Conservation (phyloP, 2,797 vertebrate genomes). For the Sebastes steindachneri region DNA sequence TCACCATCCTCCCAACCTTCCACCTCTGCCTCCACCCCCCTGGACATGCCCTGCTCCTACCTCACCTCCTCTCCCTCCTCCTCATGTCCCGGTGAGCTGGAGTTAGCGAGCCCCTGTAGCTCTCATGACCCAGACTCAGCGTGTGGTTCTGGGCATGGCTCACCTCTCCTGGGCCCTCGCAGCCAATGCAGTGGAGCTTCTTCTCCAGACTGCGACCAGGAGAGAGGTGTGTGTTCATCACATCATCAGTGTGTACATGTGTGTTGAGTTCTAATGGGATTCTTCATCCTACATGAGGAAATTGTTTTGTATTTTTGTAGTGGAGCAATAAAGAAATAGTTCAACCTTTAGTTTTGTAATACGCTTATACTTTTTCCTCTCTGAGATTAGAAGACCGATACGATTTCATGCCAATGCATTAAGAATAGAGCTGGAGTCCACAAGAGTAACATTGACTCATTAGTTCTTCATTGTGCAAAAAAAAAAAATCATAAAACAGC, state of each 20-base stretch:
- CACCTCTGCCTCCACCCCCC: constrained; percentile 67
- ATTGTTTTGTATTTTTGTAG: neutral
- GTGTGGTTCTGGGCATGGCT: constrained; percentile 86
- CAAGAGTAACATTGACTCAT: too few species aligned
- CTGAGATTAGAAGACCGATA: neutral
- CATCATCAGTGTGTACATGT: constrained; percentile 11
- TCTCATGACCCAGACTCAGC: constrained; percentile 77
- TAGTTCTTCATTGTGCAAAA: too few species aligned
- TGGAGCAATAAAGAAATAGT: neutral
- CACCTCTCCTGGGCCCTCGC: constrained; percentile 91
- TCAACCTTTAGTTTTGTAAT: neutral
- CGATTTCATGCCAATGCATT: neutral
- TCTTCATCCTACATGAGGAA: neutral
- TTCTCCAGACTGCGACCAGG: constrained; percentile 94
- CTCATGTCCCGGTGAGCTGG: constrained; percentile 78
- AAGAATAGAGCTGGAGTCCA: neutral
- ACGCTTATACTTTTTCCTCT: neutral
- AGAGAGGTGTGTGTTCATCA: constrained; percentile 87
- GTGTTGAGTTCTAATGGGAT: neutral
- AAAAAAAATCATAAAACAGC: neutral
- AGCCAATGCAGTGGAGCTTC: constrained; percentile 98
- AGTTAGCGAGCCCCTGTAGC: constrained; percentile 81
- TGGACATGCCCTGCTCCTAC: constrained; percentile 70
- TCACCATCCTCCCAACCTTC: constrained; percentile 42
- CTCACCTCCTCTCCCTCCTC: constrained; percentile 65